Evolutionary conservation across 1,140 invertebrate species (phyloP), one percentile per base, ranked within the genome.

Genomic region (Ostrea edulis): DNA sequence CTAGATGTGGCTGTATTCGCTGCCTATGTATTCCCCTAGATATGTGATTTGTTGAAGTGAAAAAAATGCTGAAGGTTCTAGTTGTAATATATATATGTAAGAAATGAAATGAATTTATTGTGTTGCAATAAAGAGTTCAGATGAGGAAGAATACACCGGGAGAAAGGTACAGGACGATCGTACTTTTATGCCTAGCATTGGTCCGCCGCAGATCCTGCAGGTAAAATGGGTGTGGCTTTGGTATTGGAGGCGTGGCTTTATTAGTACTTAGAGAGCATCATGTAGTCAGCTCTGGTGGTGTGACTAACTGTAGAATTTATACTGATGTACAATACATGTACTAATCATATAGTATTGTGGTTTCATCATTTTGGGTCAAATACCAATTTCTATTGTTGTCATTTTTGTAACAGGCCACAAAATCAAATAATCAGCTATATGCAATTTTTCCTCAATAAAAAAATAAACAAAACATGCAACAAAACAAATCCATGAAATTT

Each of bases 181-280:
- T 52, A 90, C 90, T 55, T 92, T 92, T 77, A 85, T 94, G 71
- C 94, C 93, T n/a, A 93, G 91, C 86, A 91, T 95, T 44, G 94
- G 94, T 51, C 94, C 94, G 29, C 94, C 94, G 4, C 92, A 93
- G 84, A 95, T 95, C 55, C 85, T 95, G 81, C 93, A 94, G 93
- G 94, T 95, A 92, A 87, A 58, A 53, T 82, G 53, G 58, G 58
- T 90, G 85, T 65, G 53, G 86, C 51, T 77, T 77, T 77, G 29
- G 68, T 77, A 25, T 77, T 77, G 11, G 25, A 35, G 25, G 68
- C 29, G 68, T 77, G 68, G 68, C 68, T 29, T 77, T 29, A 77
- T 35, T 77, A 77, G 68, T 8, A 35, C 14, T 17, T 62, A 62
- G 55, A 29, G 7, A 35, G 12, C 9, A 77, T 11, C 25, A 25